Base-by-base conservation (phyloP, 2,797 vertebrate species). In the Muscicapa comitata region DNA sequence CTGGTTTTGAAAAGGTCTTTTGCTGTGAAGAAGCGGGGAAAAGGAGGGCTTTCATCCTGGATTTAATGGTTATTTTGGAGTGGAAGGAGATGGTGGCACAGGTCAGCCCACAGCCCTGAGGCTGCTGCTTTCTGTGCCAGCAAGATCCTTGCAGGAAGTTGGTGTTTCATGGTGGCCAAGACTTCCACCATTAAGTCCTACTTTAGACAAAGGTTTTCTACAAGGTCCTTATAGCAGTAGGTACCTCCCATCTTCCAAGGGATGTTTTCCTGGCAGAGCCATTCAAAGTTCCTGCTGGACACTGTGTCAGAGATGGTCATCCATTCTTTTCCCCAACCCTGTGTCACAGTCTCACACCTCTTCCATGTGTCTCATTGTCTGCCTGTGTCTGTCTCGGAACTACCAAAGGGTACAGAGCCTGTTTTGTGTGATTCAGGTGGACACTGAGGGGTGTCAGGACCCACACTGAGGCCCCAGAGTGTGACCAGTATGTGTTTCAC, bases 311-410 rank as follows among this genome's bases (percentile, higher is more conserved):
- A 68, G 35, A 14, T 3, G 1, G 31, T 57, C 5, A 13, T 48
- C 15, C 1, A 0, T 71, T 71, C 35, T 71, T 38, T 88, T 74
- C 37, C 17, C 58, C 8, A 37, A 0, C 11, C 2, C 25, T 12
- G 17, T 33, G 40, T 58, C 40, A 25, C 20, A 76, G 55, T 85
- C 48, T 58, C 20, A 31, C 33, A 48, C 35, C 37, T 88, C 37
- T 59, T 88, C 33, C 57, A 61, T 4, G 2, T 57, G 16, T 58
- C 63, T 79, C 20, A 26, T 33, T 57, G 67, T 86, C 65, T 7
- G 6, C 19, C 35, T 40, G 11, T 59, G 51, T 51, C 37, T 58
- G 13, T 47, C 43, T 83, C 43, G 62, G 42, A 76, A 76, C 28
- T 7, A 70, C 42, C n/a, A 59, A 48, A 59, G 37, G 29, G 4